phyloP scores from a whole-genome alignment of 92 coral and sea anemone species.

The Epizoanthus ramosus region DNA sequence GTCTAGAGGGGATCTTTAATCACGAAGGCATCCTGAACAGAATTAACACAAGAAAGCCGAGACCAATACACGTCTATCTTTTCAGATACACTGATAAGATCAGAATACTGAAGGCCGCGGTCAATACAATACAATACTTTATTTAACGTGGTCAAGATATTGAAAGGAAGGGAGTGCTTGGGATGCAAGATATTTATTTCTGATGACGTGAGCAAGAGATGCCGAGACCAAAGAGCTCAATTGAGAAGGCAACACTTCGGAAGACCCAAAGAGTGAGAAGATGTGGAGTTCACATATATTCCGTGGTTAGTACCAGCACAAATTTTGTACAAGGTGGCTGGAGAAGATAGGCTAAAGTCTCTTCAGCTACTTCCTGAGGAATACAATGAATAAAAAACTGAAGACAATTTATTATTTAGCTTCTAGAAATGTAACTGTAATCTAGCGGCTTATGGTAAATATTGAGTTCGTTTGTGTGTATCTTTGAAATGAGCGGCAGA shows the following conservation, averaged over 20 bases:
- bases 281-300: background rate
- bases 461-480: background rate
- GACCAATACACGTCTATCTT: background rate
- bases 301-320: slow-evolving; percentile 19
- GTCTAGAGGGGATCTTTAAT: no score
- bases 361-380: background rate
- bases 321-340: slow-evolving; percentile 22
- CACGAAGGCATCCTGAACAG: no score
- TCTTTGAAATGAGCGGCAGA: no score
- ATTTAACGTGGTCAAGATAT: no score
- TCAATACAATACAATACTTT: no score
- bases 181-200: slow-evolving; percentile 2
- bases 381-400: background rate
- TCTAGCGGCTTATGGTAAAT: slow-evolving; percentile 1
- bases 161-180: slow-evolving; percentile 1
- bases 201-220: background rate
- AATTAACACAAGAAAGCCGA: no score
- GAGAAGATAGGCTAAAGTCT: background rate
- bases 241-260: background rate
- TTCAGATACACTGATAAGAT: background rate
- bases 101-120: slow-evolving; percentile 6
- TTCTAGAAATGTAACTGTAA: slow-evolving; percentile 3
- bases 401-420: slow-evolving; percentile 9
- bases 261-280: background rate
- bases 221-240: background rate